Evolutionary conservation across 2,888 invertebrate species (phyloP).

Genomic region (Augochlorella aurata): DNA sequence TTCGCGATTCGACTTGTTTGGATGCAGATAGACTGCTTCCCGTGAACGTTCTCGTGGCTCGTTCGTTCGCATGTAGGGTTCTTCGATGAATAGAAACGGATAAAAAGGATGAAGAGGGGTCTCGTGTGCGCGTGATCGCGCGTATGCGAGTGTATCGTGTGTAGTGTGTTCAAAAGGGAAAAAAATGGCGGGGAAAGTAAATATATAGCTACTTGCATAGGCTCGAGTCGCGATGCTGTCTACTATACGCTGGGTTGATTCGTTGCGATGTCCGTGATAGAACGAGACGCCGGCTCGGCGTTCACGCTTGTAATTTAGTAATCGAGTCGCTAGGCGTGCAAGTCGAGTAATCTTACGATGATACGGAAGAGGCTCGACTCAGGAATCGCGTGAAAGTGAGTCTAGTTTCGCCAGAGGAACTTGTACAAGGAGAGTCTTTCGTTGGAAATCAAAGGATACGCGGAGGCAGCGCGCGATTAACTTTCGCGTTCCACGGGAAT

Average conservation of each 20-base stretch:
- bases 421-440: conserved; percentile 26
- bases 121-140: too few species aligned
- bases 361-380: neutral
- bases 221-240: conserved; percentile 66
- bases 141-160: too few species aligned
- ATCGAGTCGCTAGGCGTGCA: conserved; percentile 23
- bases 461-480: neutral
- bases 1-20: neutral
- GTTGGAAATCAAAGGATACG: neutral
- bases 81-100: conserved; percentile 29
- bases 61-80: conserved; percentile 33
- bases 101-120: neutral
- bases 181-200: neutral
- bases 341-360: conserved; percentile 12
- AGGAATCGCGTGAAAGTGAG: conserved; percentile 2
- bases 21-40: neutral
- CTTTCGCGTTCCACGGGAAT: neutral
- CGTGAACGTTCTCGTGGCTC: conserved; percentile 9
- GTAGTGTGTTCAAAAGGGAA: too few species aligned
- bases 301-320: neutral
- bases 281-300: conserved; percentile 23
- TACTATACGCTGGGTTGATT: conserved; percentile 65
- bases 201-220: conserved; percentile 31
- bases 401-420: conserved; percentile 32
- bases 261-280: conserved; percentile 15